Evolutionary conservation across 2,113 vertebrate species (phyloP).

Genomic region (Peromyscus leucopus): DNA sequence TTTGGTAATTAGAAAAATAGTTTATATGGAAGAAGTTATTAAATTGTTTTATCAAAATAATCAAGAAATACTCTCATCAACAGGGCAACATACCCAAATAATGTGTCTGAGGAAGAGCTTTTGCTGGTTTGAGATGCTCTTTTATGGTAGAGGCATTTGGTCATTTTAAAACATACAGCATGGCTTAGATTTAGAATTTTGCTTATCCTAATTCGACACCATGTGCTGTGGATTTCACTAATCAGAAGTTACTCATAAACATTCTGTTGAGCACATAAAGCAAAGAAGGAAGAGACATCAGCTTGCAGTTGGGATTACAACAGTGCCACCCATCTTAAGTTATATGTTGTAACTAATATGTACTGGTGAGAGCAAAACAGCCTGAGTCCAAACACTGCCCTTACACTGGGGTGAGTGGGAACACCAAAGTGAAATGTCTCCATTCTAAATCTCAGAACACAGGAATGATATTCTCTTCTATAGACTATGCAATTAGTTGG

Average conservation of each 20-base stretch:
- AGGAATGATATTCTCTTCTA: neutral
- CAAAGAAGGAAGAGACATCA: neutral
- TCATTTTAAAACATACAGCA: rapidly evolving
- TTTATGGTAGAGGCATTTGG: neutral
- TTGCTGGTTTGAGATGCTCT: neutral
- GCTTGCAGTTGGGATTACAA: neutral
- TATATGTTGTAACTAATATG: neutral
- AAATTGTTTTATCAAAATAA: neutral
- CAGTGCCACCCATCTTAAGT: no score
- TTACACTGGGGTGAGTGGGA: rapidly evolving
- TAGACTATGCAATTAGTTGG: neutral
- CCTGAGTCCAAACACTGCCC: neutral
- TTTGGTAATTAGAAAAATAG: neutral
- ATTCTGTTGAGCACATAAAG: neutral
- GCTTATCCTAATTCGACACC: neutral
- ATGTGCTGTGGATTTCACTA: neutral
- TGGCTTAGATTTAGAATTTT: neutral
- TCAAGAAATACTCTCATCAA: neutral
- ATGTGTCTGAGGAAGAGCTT: neutral
- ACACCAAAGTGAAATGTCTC: no score
- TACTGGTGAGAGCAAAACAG: neutral
- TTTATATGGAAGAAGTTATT: neutral
- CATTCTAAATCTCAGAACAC: neutral
- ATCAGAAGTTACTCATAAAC: neutral
- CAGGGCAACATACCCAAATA: rapidly evolving